A percentile compares a stretch with the other conserved stretches of the same genome.
Conservation (phyloP, 2,888 invertebrate genomes). For the Eutolmus rufibarbis region DNA sequence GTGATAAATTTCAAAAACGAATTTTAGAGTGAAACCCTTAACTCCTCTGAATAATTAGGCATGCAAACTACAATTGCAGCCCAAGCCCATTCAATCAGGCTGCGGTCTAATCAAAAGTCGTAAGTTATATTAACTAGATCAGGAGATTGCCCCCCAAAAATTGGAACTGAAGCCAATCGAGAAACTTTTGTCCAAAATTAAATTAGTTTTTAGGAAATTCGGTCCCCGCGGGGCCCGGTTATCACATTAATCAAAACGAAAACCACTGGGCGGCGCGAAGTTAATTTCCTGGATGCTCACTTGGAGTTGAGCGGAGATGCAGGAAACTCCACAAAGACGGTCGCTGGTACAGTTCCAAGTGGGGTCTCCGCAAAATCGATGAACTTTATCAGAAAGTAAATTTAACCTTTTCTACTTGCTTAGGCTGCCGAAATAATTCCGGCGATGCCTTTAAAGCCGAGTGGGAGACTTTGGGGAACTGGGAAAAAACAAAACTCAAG, state of each 20-base stretch:
- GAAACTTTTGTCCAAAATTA: not conserved
- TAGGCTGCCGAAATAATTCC: not conserved
- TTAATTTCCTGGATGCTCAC: not conserved
- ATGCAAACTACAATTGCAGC: not conserved
- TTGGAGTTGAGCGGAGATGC: not conserved
- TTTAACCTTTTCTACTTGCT: constrained; percentile 11
- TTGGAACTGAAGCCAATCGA: not conserved
- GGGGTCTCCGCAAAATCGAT: not conserved
- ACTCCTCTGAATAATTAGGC: not conserved
- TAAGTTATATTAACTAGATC: not conserved
- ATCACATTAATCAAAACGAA: not conserved
- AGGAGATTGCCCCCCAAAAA: not conserved
- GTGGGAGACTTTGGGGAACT: not conserved
- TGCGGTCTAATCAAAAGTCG: not conserved
- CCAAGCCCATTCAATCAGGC: not conserved
- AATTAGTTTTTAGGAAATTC: not conserved
- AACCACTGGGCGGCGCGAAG: not conserved
- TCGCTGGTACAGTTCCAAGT: not conserved
- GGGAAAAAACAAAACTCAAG: not conserved
- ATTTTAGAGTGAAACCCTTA: not conserved
- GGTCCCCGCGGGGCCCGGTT: not conserved
- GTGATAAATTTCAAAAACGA: not conserved
- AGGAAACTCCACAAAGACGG: not conserved
- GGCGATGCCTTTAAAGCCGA: not conserved
- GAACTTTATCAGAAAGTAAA: constrained; percentile 10